phyloP scores from a whole-genome alignment of 2,113 vertebrate species.

The Mus pahari region DNA sequence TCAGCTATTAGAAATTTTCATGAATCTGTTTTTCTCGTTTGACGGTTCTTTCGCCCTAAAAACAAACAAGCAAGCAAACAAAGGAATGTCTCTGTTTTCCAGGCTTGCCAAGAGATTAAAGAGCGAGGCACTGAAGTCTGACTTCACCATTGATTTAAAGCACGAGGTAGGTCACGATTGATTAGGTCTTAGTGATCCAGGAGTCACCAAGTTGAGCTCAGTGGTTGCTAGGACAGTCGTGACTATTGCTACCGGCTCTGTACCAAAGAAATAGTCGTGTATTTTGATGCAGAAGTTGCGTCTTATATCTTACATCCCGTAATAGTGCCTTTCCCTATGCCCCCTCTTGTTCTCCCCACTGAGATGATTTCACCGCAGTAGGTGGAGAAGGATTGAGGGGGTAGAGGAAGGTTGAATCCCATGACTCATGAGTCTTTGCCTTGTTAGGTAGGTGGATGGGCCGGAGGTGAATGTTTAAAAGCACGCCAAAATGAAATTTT shows the following conservation, averaged over 20 bases:
- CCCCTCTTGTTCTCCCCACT: not conserved
- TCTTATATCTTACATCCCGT: not conserved
- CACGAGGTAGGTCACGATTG: slow-evolving; percentile 92
- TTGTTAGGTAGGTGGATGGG: slow-evolving; percentile 2
- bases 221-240: not conserved
- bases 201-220: not conserved
- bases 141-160: slow-evolving; percentile 99
- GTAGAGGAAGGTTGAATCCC: not conserved
- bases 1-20: slow-evolving; percentile 36
- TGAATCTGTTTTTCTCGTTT: slow-evolving; percentile 24
- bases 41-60: not conserved
- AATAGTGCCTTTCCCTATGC: rapidly evolving
- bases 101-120: slow-evolving; percentile 94
- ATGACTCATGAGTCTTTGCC: not conserved
- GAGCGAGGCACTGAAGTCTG: slow-evolving; percentile 94
- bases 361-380: not conserved
- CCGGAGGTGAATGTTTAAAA: not conserved
- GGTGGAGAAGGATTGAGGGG: slow-evolving; percentile 7
- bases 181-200: slow-evolving; percentile 18
- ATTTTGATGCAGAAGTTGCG: not conserved
- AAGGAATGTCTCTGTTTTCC: slow-evolving; percentile 74
- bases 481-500: not conserved
- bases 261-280: not conserved
- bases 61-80: slow-evolving; percentile 34
- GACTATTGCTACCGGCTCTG: not conserved